Conservation (phyloP, 2,797 vertebrate genomes). For the Rhinatrema bivittatum region DNA sequence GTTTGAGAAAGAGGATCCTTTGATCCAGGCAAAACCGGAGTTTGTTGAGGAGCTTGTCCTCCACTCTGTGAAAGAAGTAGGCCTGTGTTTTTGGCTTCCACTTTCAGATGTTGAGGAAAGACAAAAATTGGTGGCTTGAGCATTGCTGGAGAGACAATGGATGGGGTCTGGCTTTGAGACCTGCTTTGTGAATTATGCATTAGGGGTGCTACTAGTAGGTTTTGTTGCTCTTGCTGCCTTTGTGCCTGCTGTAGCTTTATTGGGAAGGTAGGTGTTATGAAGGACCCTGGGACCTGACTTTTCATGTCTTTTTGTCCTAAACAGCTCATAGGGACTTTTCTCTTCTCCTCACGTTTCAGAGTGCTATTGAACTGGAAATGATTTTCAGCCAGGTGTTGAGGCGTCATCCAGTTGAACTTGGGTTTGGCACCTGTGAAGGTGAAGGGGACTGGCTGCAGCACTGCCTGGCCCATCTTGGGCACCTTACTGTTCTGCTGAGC, state of each 20-base stretch:
- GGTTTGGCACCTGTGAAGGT: constrained; percentile 25
- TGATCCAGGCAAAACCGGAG: no score
- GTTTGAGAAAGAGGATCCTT: no score
- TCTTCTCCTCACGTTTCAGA: not conserved
- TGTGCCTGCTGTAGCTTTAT: not conserved
- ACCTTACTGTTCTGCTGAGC: not conserved
- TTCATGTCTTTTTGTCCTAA: no score
- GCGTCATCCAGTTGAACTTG: constrained; percentile 29
- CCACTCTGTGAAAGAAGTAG: no score
- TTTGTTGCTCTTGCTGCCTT: no score
- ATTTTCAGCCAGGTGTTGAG: constrained; percentile 13
- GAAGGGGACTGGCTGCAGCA: constrained; percentile 8
- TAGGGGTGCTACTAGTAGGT: not conserved
- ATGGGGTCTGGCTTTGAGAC: not conserved
- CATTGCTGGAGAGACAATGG: not conserved
- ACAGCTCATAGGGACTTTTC: not conserved
- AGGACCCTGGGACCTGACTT: no score
- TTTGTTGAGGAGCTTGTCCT: no score
- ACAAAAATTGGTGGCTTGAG: constrained; percentile 18
- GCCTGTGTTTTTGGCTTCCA: no score
- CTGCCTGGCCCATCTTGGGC: not conserved
- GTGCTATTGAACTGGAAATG: constrained; percentile 26
- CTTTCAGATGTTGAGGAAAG: constrained; percentile 3
- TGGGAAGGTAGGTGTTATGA: not conserved
- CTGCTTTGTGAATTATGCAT: not conserved